A percentile compares a stretch with the other conserved stretches of the same genome.
Conservation (phyloP, 2,888 invertebrate genomes). For the Stenodema calcarata region DNA sequence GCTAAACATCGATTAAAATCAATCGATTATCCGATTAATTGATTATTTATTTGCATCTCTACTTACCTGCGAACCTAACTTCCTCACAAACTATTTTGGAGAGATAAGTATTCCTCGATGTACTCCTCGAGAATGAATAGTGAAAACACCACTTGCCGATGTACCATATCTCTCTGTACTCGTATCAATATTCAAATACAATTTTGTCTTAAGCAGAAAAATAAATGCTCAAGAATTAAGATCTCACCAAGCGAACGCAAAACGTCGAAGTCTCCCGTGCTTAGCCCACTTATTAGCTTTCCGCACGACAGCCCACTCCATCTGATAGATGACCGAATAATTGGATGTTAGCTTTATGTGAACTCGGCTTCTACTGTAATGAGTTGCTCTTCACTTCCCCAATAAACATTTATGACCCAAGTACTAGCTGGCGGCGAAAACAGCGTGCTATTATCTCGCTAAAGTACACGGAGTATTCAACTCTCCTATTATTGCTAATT, state of each 20-base stretch:
- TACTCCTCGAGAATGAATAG: too few species aligned
- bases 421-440: background rate
- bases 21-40: too few species aligned
- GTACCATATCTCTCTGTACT: too few species aligned
- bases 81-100: too few species aligned
- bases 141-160: too few species aligned
- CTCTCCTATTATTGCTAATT: background rate
- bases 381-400: background rate
- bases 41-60: too few species aligned
- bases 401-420: background rate
- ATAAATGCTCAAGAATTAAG: too few species aligned
- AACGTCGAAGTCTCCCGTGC: background rate
- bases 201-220: too few species aligned
- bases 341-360: slow-evolving; percentile 5
- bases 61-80: too few species aligned
- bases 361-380: background rate
- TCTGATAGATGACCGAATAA: slow-evolving; percentile 32
- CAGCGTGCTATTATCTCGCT: background rate
- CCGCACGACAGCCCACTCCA: slow-evolving; percentile 20
- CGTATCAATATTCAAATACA: too few species aligned
- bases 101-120: too few species aligned
- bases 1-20: too few species aligned
- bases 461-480: background rate
- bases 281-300: slow-evolving; percentile 17
- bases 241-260: background rate